Conservation (phyloP, 2,113 vertebrate genomes). For the Apteryx mantelli region DNA sequence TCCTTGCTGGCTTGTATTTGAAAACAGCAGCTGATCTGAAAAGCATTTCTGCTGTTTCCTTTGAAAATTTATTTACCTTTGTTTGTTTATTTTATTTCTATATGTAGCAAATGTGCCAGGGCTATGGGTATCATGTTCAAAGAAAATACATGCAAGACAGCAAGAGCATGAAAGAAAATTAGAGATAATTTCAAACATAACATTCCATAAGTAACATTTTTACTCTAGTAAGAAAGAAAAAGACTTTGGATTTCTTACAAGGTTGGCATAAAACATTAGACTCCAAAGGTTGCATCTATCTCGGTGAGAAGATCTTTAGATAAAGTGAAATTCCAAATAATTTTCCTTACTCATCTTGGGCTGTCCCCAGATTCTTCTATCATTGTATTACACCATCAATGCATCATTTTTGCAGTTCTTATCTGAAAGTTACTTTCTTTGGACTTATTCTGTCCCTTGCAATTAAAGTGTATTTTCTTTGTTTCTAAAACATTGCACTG, state of each 20-base stretch:
- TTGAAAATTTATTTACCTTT: slow-evolving; percentile 55
- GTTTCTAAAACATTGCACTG: not conserved
- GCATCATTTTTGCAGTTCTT: not conserved
- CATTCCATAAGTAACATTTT: not conserved
- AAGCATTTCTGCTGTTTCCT: slow-evolving; percentile 35
- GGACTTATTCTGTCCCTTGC: not conserved
- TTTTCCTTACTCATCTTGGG: not conserved
- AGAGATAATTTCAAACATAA: slow-evolving; percentile 15
- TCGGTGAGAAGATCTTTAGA: not conserved
- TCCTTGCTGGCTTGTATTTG: slow-evolving; percentile 49
- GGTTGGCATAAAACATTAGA: not conserved
- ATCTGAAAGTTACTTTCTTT: not conserved
- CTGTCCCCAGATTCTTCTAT: not conserved
- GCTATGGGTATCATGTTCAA: slow-evolving; percentile 52
- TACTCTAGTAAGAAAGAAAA: not conserved
- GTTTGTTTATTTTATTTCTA: slow-evolving; percentile 46
- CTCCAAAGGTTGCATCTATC: not conserved
- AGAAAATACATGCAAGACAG: slow-evolving; percentile 38
- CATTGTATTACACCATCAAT: not conserved
- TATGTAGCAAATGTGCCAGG: slow-evolving; percentile 19
- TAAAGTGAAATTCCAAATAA: not conserved
- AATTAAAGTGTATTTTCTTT: not conserved
- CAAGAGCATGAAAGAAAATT: slow-evolving; percentile 46
- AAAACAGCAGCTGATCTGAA: slow-evolving; percentile 53
- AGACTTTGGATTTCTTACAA: not conserved